Conservation (phyloP, 2,888 invertebrate genomes). For the Dusona sp. region DNA sequence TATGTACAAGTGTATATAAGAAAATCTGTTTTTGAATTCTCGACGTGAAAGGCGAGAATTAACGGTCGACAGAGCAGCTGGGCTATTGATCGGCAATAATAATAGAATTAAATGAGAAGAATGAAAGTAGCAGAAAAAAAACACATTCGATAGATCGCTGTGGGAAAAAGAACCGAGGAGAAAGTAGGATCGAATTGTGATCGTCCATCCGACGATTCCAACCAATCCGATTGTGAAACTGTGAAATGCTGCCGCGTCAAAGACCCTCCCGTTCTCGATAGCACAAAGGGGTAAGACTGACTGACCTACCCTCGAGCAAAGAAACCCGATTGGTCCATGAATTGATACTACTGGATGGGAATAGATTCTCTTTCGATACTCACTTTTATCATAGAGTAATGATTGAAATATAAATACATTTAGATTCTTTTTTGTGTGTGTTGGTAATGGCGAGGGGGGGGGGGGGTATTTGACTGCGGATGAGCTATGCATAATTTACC, state of each 20-base stretch:
- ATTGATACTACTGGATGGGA: background rate
- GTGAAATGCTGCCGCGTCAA: slow-evolving; percentile 2
- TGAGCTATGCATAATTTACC: too few relatives aligned
- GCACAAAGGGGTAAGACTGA: slow-evolving; percentile 49
- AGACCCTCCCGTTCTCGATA: slow-evolving; percentile 29
- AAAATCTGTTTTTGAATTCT: slow-evolving; percentile 15
- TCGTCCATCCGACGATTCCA: slow-evolving; percentile 34
- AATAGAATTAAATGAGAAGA: slow-evolving; percentile 38
- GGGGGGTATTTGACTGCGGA: too few relatives aligned
- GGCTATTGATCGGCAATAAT: slow-evolving; percentile 43
- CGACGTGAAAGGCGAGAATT: slow-evolving; percentile 21
- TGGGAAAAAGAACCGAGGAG: slow-evolving; percentile 26
- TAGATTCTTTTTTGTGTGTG: background rate
- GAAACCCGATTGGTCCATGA: background rate
- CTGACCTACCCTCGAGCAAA: slow-evolving; percentile 7
- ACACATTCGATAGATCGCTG: slow-evolving; percentile 45
- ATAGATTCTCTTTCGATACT: slow-evolving; percentile 11
- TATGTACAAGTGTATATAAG: background rate
- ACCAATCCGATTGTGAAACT: slow-evolving; percentile 29
- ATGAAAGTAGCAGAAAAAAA: slow-evolving; percentile 11
- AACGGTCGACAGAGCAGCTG: slow-evolving; percentile 32
- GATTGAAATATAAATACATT: background rate
- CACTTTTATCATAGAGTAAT: background rate
- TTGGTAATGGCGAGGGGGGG: too few relatives aligned
- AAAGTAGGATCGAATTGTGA: slow-evolving; percentile 3